A percentile compares a stretch with the other conserved stretches of the same genome.
Conservation (phyloP, 1,140 invertebrate species). For the Drosophila burlai region DNA sequence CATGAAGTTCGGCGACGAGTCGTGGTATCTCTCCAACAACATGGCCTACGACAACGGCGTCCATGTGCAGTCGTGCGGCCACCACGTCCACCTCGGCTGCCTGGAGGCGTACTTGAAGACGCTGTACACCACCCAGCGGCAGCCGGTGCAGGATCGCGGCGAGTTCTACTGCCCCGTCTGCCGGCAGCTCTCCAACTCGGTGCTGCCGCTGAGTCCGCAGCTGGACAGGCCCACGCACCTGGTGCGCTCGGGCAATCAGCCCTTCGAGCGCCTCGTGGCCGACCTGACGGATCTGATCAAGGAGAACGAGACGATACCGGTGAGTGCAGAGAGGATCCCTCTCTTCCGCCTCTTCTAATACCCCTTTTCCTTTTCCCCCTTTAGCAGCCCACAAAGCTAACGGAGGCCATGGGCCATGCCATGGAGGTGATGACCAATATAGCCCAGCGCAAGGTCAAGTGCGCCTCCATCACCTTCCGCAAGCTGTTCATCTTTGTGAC, state of each 20-base stretch:
- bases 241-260: constrained; percentile 87
- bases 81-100: constrained; percentile 97
- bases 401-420: constrained; percentile 93
- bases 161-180: constrained; percentile 98
- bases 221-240: constrained; percentile 89
- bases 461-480: constrained; percentile 88
- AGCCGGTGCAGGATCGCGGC: constrained; percentile 92
- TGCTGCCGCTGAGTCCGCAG: constrained; percentile 94
- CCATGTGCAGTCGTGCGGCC: constrained; percentile 97
- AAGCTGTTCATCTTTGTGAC: constrained; percentile 95
- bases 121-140: constrained; percentile 90
- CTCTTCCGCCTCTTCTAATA: background rate
- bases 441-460: constrained; percentile 86
- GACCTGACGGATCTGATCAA: constrained; percentile 89
- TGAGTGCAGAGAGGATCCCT: constrained; percentile 79
- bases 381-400: constrained; percentile 88
- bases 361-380: background rate
- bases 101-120: constrained; percentile 95
- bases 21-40: constrained; percentile 94
- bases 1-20: constrained; percentile 86
- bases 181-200: constrained; percentile 96
- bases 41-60: constrained; percentile 97
- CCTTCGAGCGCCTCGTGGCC: constrained; percentile 86
- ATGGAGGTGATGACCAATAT: constrained; percentile 96
- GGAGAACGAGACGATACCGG: constrained; percentile 89